These are phyloP conservation scores for Oscheius sp. DNA, from an alignment of 2,888 invertebrate genomes.

Conservation along the genomic window DNA sequence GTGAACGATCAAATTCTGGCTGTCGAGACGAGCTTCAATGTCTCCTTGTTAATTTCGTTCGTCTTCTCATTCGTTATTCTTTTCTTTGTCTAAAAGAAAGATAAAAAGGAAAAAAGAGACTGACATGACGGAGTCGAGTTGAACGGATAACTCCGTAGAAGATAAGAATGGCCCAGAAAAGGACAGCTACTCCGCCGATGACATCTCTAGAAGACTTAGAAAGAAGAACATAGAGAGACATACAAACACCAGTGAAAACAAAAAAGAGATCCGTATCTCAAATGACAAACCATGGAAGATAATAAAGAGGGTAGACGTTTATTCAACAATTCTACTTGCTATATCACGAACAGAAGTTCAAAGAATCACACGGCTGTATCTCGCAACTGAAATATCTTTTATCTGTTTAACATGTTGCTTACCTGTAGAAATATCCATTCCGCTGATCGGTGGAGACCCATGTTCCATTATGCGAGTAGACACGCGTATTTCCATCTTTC, in stretches of 20 bases:
- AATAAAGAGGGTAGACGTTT: neutral
- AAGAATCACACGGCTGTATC: constrained; percentile 8
- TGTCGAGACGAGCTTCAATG: too few species aligned
- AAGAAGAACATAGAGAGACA: neutral
- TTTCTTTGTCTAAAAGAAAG: too few species aligned
- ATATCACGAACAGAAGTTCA: neutral
- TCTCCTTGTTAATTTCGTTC: too few species aligned
- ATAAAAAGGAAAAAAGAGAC: too few species aligned
- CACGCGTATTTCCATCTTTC: too few species aligned
- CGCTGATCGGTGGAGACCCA: neutral
- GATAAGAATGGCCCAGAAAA: too few species aligned
- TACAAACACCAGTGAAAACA: constrained; percentile 19
- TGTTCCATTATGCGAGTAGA: neutral
- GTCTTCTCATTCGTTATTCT: too few species aligned
- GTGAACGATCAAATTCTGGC: too few species aligned
- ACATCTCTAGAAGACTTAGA: neutral
- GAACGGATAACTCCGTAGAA: too few species aligned
- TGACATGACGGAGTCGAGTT: too few species aligned
- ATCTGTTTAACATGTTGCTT: neutral
- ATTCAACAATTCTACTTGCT: neutral
- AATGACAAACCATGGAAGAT: constrained; percentile 14
- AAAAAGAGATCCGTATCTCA: neutral
- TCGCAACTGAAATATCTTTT: neutral
- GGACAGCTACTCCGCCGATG: constrained; percentile 28
- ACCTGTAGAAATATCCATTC: neutral